Evolutionary conservation across 2,797 vertebrate genomes (phyloP).

Genomic region (Uromys caudimaculatus): DNA sequence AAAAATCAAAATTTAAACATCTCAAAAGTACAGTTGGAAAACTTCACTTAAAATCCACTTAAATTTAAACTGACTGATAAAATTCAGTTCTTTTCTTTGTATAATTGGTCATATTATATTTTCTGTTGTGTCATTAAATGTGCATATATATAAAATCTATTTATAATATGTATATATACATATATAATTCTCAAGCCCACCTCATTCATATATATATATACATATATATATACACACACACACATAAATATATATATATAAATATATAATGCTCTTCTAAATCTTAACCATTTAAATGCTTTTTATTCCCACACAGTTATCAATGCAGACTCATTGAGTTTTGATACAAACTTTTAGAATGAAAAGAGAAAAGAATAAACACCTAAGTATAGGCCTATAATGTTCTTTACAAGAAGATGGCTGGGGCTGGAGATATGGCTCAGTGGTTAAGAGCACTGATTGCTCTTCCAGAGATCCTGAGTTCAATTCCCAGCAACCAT

Average conservation of each 20-base stretch:
- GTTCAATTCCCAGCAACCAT: too few relatives aligned
- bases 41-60: constrained; percentile 26
- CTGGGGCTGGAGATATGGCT: too few relatives aligned
- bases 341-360: background rate
- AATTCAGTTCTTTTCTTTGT: background rate
- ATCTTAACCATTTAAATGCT: background rate
- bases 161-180: background rate
- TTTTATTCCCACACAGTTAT: background rate
- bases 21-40: background rate
- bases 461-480: too few relatives aligned
- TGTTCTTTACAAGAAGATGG: background rate
- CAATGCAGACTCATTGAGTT: background rate
- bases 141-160: background rate
- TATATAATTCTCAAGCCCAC: background rate
- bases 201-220: too few relatives aligned
- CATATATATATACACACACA: too few relatives aligned
- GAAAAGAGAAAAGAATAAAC: background rate
- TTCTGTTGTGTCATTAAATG: background rate
- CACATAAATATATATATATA: background rate
- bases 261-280: background rate
- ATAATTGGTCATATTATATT: background rate
- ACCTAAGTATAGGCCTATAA: background rate
- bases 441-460: too few relatives aligned
- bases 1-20: constrained; percentile 61
- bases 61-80: background rate